These are phyloP conservation scores for Pterostichus niger DNA, from an alignment of 2,888 invertebrate genomes.

Conservation along the genomic window DNA sequence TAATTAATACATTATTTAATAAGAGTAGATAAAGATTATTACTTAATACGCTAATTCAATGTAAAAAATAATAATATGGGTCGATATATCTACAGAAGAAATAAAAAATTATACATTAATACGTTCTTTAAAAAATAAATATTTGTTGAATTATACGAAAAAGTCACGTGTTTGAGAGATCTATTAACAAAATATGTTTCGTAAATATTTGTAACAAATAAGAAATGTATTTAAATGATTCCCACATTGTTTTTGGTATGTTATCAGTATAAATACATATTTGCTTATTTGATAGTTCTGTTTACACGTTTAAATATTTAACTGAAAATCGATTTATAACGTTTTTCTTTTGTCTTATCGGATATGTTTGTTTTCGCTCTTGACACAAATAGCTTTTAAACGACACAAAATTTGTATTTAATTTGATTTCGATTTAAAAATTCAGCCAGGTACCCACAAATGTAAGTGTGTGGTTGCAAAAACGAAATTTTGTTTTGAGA, in stretches of 20 bases:
- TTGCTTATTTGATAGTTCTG: neutral
- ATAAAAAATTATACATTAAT: no score
- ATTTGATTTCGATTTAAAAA: conserved; percentile 39
- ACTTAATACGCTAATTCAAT: no score
- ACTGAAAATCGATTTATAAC: conserved; percentile 8
- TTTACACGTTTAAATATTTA: conserved; percentile 10
- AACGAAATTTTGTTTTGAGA: conserved; percentile 7
- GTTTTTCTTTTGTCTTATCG: conserved; percentile 35
- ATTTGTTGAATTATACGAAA: neutral
- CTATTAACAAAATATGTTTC: neutral
- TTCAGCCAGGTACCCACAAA: conserved; percentile 15
- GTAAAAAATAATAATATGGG: no score
- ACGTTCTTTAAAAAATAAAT: neutral
- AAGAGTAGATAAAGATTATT: no score
- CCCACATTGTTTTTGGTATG: neutral
- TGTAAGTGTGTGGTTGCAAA: neutral
- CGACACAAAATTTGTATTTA: conserved; percentile 23
- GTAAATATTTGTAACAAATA: conserved; percentile 24
- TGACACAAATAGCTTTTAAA: conserved; percentile 32
- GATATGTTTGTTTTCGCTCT: conserved; percentile 21
- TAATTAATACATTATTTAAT: no score
- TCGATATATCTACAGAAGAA: no score
- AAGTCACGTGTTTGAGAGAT: neutral
- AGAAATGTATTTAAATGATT: conserved; percentile 13
- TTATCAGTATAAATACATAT: neutral